These are phyloP conservation scores for Oikopleura albicans DNA, from an alignment of 23 tunicate genomes.

Conservation along the genomic window DNA sequence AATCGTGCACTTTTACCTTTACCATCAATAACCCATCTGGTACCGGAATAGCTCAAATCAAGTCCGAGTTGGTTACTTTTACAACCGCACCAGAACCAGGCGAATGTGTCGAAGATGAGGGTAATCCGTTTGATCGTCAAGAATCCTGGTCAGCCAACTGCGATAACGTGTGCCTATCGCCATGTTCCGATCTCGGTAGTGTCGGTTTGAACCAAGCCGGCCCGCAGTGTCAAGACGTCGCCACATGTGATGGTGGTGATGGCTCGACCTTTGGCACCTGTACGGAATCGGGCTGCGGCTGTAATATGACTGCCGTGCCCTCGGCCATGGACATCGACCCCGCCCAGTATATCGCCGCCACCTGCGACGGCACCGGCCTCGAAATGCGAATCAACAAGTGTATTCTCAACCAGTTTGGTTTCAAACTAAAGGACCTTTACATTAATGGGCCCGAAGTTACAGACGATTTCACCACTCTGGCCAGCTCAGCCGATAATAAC, in stretches of 20 bases:
- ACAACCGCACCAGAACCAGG: background rate
- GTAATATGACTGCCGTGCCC: background rate
- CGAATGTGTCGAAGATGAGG: background rate
- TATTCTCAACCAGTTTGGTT: background rate
- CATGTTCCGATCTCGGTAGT: background rate
- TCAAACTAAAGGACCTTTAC: background rate
- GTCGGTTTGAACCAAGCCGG: background rate
- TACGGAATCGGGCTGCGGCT: background rate
- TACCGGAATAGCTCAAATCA: too few species aligned
- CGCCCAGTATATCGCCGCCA: background rate
- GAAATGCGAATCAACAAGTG: constrained; percentile 8
- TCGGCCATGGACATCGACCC: background rate
- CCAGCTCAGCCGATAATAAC: background rate
- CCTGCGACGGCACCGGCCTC: background rate
- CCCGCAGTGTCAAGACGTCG: background rate
- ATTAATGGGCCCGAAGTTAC: background rate
- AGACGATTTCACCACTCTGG: constrained; percentile 14
- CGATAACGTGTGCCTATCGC: background rate
- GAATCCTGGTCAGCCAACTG: constrained; percentile 6
- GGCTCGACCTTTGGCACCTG: background rate
- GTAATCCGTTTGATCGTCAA: background rate
- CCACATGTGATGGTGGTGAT: background rate
- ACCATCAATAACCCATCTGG: background rate
- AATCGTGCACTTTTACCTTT: background rate
- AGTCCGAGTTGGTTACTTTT: too few species aligned